Conservation (phyloP, 2,888 invertebrate species). For the Ligdia adustata region DNA sequence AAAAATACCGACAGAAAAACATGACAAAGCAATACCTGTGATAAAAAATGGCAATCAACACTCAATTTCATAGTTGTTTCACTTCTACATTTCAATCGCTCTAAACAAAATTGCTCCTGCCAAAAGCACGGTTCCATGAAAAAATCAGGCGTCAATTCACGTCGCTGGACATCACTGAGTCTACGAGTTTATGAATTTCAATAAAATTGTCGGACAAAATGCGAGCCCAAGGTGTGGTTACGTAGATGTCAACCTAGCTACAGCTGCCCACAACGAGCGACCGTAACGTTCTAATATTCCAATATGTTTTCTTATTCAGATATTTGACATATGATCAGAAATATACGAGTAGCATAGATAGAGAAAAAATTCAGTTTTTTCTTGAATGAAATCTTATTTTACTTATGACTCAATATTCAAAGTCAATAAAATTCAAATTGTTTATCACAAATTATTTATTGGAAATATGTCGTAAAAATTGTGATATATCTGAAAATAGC, state of each 20-base stretch:
- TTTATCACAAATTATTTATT: no score
- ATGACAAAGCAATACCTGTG: constrained; percentile 1
- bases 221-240: not conserved
- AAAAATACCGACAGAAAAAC: no score
- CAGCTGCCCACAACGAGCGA: constrained; percentile 4
- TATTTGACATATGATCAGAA: constrained; percentile 1
- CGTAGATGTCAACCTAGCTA: constrained; percentile 11
- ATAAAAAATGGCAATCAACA: constrained; percentile 3
- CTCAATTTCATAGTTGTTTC: constrained; percentile 6
- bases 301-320: constrained; percentile 12
- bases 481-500: no score
- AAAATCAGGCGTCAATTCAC: not conserved
- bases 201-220: constrained; percentile 6
- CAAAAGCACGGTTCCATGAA: not conserved
- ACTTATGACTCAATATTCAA: no score
- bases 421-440: no score
- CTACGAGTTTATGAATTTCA: constrained; percentile 5
- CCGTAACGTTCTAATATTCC: constrained; percentile 7
- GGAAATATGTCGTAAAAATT: no score
- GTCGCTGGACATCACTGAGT: not conserved
- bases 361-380: no score
- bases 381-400: not conserved
- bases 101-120: constrained; percentile 3
- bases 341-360: no score
- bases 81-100: not conserved